A percentile compares a stretch with the other conserved stretches of the same genome.
Conservation (phyloP, 2,888 invertebrate genomes). For the Ormyrus pomaceus region DNA sequence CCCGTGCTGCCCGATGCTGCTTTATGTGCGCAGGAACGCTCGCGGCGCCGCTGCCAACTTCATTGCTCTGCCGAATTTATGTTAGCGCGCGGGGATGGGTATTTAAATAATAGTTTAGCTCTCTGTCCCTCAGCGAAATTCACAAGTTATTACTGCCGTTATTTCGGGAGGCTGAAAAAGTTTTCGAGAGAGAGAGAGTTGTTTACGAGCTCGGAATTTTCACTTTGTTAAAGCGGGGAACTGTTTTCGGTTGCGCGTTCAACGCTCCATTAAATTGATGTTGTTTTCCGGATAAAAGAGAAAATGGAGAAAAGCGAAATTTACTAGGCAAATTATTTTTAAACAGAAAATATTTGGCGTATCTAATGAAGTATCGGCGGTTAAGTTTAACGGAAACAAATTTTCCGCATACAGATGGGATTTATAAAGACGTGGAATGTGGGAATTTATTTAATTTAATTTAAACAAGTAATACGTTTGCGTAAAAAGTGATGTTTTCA, state of each 20-base stretch:
- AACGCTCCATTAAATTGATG: background rate
- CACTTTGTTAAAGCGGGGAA: background rate
- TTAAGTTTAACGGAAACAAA: background rate
- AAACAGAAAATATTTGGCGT: too few species aligned
- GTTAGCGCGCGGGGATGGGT: background rate
- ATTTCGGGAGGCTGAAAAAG: background rate
- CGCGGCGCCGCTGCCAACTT: conserved; percentile 3
- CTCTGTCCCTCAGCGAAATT: background rate
- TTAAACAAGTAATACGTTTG: too few species aligned
- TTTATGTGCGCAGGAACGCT: background rate
- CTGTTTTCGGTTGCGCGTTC: background rate
- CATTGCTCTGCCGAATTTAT: conserved; percentile 32
- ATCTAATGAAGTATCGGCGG: too few species aligned
- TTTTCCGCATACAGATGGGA: background rate
- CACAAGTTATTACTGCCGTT: conserved; percentile 14
- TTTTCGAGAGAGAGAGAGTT: background rate
- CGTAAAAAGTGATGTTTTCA: too few species aligned
- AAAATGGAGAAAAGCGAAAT: background rate
- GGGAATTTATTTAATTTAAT: too few species aligned
- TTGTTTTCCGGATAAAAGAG: background rate
- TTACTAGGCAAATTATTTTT: too few species aligned
- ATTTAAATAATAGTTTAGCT: background rate
- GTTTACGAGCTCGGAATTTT: conserved; percentile 3
- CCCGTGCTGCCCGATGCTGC: background rate
- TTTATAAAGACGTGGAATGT: too few species aligned